phyloP scores from a whole-genome alignment of 2,888 invertebrate genomes.

The Mylabris sibirica region DNA sequence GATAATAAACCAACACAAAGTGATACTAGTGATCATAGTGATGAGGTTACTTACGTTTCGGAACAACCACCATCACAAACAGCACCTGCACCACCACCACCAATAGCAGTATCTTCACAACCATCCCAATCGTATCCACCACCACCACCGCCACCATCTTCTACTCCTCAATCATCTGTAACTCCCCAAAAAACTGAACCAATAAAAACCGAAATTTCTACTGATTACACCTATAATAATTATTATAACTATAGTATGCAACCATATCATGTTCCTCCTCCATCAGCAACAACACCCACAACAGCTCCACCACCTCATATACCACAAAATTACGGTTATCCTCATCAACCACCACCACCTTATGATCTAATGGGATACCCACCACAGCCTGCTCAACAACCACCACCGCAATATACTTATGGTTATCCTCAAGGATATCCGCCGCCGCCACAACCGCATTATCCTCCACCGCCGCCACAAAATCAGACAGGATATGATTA shows the following conservation, averaged over 20 bases:
- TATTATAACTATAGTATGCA: constrained; percentile 49
- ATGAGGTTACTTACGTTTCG: constrained; percentile 52
- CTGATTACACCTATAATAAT: constrained; percentile 36
- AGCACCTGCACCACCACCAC: no score
- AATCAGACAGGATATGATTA: constrained; percentile 38
- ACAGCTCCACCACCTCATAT: constrained; percentile 28
- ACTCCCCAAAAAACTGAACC: constrained; percentile 27
- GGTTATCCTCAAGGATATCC: constrained; percentile 45
- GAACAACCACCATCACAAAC: constrained; percentile 50
- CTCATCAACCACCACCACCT: constrained; percentile 50
- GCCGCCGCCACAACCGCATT: constrained; percentile 48
- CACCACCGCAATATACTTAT: constrained; percentile 48
- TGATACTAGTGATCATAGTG: constrained; percentile 52
- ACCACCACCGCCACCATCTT: neutral
- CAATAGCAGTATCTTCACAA: constrained; percentile 30
- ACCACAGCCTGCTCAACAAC: constrained; percentile 44
- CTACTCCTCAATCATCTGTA: neutral
- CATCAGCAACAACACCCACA: neutral
- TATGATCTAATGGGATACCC: constrained; percentile 57
- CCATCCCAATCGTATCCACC: constrained; percentile 38
- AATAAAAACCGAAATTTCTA: constrained; percentile 25
- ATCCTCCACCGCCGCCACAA: constrained; percentile 47
- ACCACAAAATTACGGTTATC: constrained; percentile 53
- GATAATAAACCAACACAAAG: constrained; percentile 36
- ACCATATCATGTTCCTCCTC: constrained; percentile 44